Evolutionary conservation across 2,888 invertebrate genomes (phyloP).

Genomic region (Noctua janthe): DNA sequence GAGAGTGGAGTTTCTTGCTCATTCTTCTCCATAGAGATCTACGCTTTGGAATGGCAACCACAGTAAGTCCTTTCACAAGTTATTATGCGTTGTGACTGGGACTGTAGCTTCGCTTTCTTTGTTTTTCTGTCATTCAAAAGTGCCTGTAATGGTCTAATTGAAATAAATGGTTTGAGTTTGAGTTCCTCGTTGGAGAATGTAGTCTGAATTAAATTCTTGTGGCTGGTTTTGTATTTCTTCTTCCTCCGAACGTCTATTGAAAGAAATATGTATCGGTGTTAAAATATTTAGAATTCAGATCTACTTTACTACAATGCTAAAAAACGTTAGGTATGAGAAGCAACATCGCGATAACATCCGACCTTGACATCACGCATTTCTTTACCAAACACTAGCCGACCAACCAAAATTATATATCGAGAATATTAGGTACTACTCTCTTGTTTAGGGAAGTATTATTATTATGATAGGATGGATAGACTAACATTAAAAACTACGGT

Average conservation of each 20-base stretch:
- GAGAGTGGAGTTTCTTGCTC: too few species aligned
- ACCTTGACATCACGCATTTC: constrained; percentile 47
- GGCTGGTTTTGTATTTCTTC: constrained; percentile 7
- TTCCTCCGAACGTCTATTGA: background rate
- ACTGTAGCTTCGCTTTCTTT: too few species aligned
- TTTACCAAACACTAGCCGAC: constrained; percentile 50
- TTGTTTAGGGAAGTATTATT: background rate
- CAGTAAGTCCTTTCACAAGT: too few species aligned
- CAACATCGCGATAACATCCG: constrained; percentile 66
- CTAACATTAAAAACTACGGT: background rate
- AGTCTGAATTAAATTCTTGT: background rate
- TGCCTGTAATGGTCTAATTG: too few species aligned
- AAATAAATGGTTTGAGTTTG: too few species aligned
- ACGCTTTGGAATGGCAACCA: too few species aligned
- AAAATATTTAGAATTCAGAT: constrained; percentile 33
- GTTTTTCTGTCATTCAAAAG: too few species aligned
- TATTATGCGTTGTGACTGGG: too few species aligned
- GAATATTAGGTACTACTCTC: constrained; percentile 12
- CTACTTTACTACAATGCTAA: constrained; percentile 64
- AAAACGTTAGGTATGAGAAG: constrained; percentile 64
- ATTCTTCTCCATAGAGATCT: too few species aligned
- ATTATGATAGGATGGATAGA: background rate
- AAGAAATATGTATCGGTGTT: constrained; percentile 3
- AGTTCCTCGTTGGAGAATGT: background rate
- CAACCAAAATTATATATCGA: constrained; percentile 46